Percentiles rank a stretch among this genome's conserved stretches.
Evolutionary conservation across 2,888 invertebrate genomes (phyloP).

Genomic region (Ennomos erosarius): DNA sequence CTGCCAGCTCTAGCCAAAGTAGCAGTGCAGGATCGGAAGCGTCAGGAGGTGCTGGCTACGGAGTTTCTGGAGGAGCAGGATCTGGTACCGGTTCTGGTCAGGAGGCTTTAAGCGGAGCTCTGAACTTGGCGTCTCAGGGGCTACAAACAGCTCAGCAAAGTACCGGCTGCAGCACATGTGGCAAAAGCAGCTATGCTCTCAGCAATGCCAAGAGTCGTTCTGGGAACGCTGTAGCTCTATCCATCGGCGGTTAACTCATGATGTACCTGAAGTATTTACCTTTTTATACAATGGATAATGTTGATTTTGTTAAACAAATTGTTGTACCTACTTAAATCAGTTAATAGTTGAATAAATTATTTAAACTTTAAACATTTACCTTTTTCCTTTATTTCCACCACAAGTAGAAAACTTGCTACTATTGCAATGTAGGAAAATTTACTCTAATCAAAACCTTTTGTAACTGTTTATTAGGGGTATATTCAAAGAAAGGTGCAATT

Average conservation of each 20-base stretch:
- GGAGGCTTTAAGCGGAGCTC: conserved; percentile 35
- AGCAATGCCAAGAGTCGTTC: conserved; percentile 75
- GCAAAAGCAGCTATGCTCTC: conserved; percentile 68
- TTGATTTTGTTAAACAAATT: conserved; percentile 4
- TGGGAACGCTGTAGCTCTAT: conserved; percentile 73
- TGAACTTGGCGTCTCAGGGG: conserved; percentile 41
- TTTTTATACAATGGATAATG: neutral
- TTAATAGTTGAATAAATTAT: neutral
- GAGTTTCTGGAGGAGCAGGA: conserved; percentile 15
- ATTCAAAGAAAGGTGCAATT: too few relatives aligned
- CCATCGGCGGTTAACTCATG: conserved; percentile 55
- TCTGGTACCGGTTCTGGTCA: conserved; percentile 16
- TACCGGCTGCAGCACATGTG: conserved; percentile 66
- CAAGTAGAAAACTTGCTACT: too few relatives aligned
- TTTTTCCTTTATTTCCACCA: neutral
- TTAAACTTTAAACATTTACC: neutral
- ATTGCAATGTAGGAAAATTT: too few relatives aligned
- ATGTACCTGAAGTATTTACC: conserved; percentile 20
- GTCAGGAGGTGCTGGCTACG: conserved; percentile 12
- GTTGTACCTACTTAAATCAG: neutral
- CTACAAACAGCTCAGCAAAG: conserved; percentile 33
- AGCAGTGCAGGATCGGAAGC: conserved; percentile 5
- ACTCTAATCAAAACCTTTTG: too few relatives aligned
- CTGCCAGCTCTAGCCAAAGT: conserved; percentile 25
- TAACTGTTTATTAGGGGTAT: too few relatives aligned